Evolutionary conservation across 1,140 invertebrate species (phyloP).

Genomic region (Phenacoccus solenopsis): DNA sequence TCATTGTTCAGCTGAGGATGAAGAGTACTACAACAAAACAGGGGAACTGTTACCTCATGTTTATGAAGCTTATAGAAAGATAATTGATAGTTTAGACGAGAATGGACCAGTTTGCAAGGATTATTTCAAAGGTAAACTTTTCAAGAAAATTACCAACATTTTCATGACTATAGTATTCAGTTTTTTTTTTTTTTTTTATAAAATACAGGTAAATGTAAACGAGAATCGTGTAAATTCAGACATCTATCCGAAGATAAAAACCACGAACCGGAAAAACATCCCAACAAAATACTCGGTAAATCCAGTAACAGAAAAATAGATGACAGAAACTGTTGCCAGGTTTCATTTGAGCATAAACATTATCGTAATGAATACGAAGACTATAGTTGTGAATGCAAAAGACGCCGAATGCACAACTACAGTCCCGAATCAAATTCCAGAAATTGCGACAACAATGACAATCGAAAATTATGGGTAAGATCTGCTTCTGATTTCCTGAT

Average conservation of each 20-base stretch:
- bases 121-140: constrained; percentile 50
- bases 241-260: neutral
- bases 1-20: constrained; percentile 62
- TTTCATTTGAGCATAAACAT: neutral
- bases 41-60: constrained; percentile 52
- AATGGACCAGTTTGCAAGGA: constrained; percentile 54
- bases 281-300: neutral
- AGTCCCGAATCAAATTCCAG: neutral
- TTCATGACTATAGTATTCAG: neutral
- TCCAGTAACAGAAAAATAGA: neutral
- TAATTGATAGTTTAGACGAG: constrained; percentile 19
- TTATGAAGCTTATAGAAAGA: constrained; percentile 30
- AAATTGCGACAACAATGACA: neutral
- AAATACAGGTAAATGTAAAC: constrained; percentile 7
- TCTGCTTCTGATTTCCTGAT: too few relatives aligned
- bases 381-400: neutral
- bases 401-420: neutral
- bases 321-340: neutral
- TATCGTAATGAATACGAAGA: constrained; percentile 4
- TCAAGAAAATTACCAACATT: neutral
- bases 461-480: constrained; percentile 10
- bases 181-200: neutral
- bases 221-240: neutral
- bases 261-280: neutral
- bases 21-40: constrained; percentile 54